These are phyloP conservation scores for Tor tambroides DNA, from an alignment of 2,113 vertebrate genomes.

Conservation along the genomic window DNA sequence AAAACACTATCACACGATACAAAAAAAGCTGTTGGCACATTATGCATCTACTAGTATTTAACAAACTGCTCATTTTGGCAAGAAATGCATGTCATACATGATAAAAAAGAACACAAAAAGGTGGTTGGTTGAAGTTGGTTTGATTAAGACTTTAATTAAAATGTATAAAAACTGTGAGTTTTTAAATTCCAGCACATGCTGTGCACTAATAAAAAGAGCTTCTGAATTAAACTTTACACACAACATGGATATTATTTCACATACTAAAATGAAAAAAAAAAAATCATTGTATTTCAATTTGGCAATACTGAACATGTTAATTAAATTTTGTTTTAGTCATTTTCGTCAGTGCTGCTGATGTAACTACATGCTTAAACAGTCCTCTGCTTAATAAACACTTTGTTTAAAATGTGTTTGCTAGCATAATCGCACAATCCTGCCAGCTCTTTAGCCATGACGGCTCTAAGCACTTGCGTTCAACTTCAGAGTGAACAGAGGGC, in stretches of 20 bases:
- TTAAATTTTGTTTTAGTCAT: neutral
- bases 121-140: slow-evolving; percentile 18
- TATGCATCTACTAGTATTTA: neutral
- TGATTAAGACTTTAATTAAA: slow-evolving; percentile 30
- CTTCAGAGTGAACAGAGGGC: neutral
- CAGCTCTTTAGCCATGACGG: neutral
- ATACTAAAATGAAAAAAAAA: neutral
- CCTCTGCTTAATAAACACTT: neutral
- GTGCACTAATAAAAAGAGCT: neutral
- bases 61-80: neutral
- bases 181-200: slow-evolving; percentile 28
- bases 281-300: slow-evolving; percentile 8
- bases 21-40: neutral
- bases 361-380: neutral
- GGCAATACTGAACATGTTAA: neutral
- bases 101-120: neutral
- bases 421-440: neutral
- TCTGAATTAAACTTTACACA: neutral
- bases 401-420: neutral
- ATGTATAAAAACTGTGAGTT: neutral
- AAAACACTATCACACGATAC: neutral
- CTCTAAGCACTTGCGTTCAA: neutral
- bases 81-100: neutral
- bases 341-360: neutral
- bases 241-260: neutral